Conservation (phyloP, 2,797 vertebrate genomes). For the Anas capensis region DNA sequence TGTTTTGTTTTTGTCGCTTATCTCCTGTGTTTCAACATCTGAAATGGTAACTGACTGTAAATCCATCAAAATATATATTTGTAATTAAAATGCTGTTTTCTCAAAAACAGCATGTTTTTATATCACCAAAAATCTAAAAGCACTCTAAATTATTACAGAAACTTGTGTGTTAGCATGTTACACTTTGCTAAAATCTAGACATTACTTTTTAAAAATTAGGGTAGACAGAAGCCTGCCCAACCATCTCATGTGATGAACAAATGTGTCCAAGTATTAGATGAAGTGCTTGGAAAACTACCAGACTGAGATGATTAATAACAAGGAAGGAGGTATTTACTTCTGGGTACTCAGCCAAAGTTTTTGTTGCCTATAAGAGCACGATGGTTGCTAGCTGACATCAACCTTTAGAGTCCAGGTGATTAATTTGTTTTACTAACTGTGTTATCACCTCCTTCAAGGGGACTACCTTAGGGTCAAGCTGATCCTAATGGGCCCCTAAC, state of each 20-base stretch:
- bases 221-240: background rate
- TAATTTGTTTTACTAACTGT: background rate
- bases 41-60: background rate
- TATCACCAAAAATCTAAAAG: background rate
- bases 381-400: background rate
- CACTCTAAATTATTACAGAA: background rate
- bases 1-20: background rate
- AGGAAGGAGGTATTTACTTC: background rate
- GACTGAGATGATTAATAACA: background rate
- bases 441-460: background rate
- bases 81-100: background rate
- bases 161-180: fast-evolving
- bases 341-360: background rate
- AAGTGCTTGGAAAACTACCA: background rate
- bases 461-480: background rate
- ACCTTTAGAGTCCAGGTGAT: background rate
- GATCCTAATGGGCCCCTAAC: fast-evolving
- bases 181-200: background rate
- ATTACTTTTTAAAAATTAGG: background rate
- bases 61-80: background rate
- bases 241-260: background rate
- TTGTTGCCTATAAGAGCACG: background rate
- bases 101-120: background rate
- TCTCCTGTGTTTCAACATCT: background rate
- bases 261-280: background rate